phyloP scores from a whole-genome alignment of 2,113 vertebrate species.

The Rallus limicola region DNA sequence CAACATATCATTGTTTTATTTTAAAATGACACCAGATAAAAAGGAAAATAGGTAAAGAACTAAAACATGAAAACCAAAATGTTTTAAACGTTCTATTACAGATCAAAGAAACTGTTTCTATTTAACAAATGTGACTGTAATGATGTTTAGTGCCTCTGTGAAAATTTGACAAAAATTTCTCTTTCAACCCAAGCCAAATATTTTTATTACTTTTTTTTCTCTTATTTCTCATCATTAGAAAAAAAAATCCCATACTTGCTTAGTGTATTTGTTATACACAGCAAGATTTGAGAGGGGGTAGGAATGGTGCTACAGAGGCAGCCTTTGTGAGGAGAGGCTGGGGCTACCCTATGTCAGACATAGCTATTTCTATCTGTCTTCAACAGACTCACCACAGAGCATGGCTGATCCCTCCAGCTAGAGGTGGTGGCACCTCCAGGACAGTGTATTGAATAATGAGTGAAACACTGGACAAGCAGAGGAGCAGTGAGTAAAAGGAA shows the following conservation, averaged over 20 bases:
- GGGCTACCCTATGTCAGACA: neutral
- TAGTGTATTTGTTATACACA: neutral
- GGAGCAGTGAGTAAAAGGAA: no score
- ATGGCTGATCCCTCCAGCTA: neutral
- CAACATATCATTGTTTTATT: neutral
- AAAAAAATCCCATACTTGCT: neutral
- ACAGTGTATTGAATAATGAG: neutral
- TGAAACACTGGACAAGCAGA: neutral
- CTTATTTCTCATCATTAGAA: neutral
- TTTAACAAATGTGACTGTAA: neutral
- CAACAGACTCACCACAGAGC: rapidly evolving
- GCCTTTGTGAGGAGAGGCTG: rapidly evolving
- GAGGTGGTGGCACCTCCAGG: neutral
- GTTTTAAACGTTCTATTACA: neutral
- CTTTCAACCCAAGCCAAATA: neutral
- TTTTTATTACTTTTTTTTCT: neutral
- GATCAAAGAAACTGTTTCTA: neutral
- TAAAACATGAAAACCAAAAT: neutral
- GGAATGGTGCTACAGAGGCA: rapidly evolving
- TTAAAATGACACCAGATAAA: neutral
- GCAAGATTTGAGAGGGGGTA: neutral
- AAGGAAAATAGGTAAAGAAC: neutral
- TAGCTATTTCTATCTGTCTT: rapidly evolving
- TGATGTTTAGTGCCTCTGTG: neutral
- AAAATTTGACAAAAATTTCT: neutral